A percentile compares a stretch with the other conserved stretches of the same genome.
These are phyloP conservation scores for Chaetops frenatus DNA, from an alignment of 2,113 vertebrate genomes.

Conservation along the genomic window DNA sequence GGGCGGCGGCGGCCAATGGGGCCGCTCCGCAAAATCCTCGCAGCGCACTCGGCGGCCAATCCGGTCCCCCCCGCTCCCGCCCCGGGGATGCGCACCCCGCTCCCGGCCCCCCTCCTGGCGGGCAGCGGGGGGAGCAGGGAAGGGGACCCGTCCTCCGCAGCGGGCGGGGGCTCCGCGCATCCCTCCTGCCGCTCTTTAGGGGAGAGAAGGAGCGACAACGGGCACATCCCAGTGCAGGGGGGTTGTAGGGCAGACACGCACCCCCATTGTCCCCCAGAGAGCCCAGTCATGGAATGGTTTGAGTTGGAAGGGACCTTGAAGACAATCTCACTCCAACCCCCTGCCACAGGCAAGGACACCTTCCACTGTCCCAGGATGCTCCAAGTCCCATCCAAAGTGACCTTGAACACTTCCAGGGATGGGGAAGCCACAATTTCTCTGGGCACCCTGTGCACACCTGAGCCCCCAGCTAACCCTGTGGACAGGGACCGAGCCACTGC, in stretches of 20 bases:
- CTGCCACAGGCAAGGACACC: neutral
- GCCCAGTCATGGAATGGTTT: neutral
- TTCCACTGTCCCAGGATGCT: accelerated
- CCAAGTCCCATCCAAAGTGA: neutral
- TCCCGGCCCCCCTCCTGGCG: neutral
- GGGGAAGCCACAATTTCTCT: neutral
- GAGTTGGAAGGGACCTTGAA: neutral
- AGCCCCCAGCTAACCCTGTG: neutral
- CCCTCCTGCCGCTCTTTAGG: neutral
- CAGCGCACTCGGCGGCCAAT: slow-evolving; percentile 73
- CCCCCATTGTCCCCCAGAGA: neutral
- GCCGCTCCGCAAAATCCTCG: slow-evolving; percentile 49
- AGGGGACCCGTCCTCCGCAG: neutral
- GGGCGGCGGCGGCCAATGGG: slow-evolving; percentile 74
- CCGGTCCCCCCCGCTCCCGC: neutral
- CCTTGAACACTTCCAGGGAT: neutral
- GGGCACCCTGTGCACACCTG: neutral
- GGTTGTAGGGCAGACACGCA: no score
- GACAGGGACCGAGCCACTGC: neutral
- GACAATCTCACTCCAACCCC: neutral
- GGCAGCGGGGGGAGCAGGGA: neutral
- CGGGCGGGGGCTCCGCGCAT: neutral
- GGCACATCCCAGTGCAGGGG: neutral
- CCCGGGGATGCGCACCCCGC: neutral
- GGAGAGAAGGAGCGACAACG: neutral